Conservation (phyloP, 2,797 vertebrate species). For the Phaenicophaeus curvirostris region DNA sequence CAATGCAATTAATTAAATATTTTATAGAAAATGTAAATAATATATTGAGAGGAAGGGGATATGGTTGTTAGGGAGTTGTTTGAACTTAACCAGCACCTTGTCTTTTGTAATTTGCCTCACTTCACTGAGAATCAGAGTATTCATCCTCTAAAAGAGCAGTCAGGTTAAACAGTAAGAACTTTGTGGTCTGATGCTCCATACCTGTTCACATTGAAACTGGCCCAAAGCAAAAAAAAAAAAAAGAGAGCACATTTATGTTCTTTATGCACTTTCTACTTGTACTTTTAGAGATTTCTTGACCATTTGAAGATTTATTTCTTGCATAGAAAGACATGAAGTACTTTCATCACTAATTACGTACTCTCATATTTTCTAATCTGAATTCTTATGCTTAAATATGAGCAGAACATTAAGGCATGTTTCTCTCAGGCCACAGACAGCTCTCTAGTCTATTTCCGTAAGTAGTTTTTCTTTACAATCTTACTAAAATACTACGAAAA, state of each 20-base stretch:
- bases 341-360: not conserved
- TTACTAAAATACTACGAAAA: not conserved
- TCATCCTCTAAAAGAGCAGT: not conserved
- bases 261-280: not conserved
- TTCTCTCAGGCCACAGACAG: not conserved
- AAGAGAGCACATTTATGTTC: not conserved
- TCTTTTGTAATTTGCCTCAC: not conserved
- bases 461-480: not conserved
- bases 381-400: not conserved
- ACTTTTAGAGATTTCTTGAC: not conserved
- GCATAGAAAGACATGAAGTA: not conserved
- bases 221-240: not conserved
- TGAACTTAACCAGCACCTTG: not conserved
- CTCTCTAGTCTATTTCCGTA: not conserved
- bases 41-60: not conserved
- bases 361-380: not conserved
- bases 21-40: constrained; percentile 23
- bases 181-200: not conserved
- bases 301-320: not conserved
- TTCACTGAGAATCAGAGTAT: constrained; percentile 4
- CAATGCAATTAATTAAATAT: constrained; percentile 13
- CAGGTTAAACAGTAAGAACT: not conserved
- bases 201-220: not conserved
- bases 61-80: constrained; percentile 25
- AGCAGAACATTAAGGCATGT: not conserved